Evolutionary conservation across 2,888 invertebrate species (phyloP), one percentile per base, ranked within the genome.

Genomic region (Melanotus villosus): DNA sequence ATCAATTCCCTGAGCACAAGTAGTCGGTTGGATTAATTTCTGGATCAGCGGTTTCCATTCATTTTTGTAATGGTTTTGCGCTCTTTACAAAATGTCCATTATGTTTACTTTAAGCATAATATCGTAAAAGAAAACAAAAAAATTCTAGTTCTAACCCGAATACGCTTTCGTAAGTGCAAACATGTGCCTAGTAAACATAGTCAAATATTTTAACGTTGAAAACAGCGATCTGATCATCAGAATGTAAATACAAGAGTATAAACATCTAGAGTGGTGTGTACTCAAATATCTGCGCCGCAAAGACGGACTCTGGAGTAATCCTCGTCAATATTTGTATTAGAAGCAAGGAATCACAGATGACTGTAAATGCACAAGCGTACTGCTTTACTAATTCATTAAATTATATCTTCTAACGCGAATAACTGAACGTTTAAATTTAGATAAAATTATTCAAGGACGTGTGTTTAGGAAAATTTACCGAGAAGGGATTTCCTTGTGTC

Each of bases 181-280:
- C 7, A 14, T 50, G 14, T n/a, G n/a, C n/a, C n/a, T n/a, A 14
- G 16, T 50, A 50, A 52, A 52, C 32, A 32, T 2, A 12, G 52
- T 9, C 21, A 70, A 71, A 68, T 70, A 65, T 62, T 67, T 68
- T 63, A 65, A 19, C 67, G 70, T 58, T 57, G 47, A 65, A 73
- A 71, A 73, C 74, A 66, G 73, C 73, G 68, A 74, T 73, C 65
- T 72, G 73, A 74, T 74, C 73, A 74, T 74, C 73, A 64, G 50
- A 70, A 74, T 47, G 73, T 71, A 74, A 73, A 74, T 72, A 74
- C 41, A 59, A 65, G 64, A 38, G 47, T 70, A 71, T 64, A 71
- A 65, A 67, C 71, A 69, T 71, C 67, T 65, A 64, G 59, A 59
- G 67, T 63, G 66, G 63, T 73, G 60, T 68, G 71, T 73, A 68